These are phyloP conservation scores for Myoxocephalus aenaeus DNA, from an alignment of 2,797 vertebrate genomes.

Conservation along the genomic window DNA sequence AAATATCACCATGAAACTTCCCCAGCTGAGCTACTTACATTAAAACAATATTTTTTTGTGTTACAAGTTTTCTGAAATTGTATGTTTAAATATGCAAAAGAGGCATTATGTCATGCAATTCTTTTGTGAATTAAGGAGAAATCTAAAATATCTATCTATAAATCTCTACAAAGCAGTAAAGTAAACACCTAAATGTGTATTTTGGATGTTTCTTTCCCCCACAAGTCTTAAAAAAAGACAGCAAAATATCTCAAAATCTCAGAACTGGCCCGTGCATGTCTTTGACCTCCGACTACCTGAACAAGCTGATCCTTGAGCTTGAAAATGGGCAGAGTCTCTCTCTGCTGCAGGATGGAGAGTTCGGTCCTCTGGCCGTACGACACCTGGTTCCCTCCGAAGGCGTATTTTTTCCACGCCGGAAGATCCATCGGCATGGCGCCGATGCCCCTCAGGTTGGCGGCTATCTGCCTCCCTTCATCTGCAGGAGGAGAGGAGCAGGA, in stretches of 20 bases:
- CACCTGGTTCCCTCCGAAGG: constrained; percentile 94
- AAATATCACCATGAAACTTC: neutral
- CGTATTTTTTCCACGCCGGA: constrained; percentile 94
- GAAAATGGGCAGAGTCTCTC: constrained; percentile 93
- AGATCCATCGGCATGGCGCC: constrained; percentile 95
- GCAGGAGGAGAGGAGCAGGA: constrained; percentile 14
- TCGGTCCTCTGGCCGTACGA: constrained; percentile 94
- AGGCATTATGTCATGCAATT: neutral
- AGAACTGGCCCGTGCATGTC: too few species aligned
- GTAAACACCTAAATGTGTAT: neutral
- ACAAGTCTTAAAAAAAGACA: neutral
- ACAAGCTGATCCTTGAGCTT: constrained; percentile 94
- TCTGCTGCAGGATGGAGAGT: constrained; percentile 93
- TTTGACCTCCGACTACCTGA: constrained; percentile 79
- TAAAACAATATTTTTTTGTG: neutral
- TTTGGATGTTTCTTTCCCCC: neutral
- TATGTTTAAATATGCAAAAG: neutral
- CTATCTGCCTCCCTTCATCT: constrained; percentile 95
- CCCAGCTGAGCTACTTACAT: neutral
- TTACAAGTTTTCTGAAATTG: neutral
- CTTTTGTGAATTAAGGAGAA: too few species aligned
- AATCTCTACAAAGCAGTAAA: neutral
- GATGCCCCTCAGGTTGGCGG: constrained; percentile 95
- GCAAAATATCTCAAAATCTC: neutral
- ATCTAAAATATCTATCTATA: too few species aligned